Evolutionary conservation across 2,113 vertebrate species (phyloP).

Genomic region (Platysternon megacephalum): DNA sequence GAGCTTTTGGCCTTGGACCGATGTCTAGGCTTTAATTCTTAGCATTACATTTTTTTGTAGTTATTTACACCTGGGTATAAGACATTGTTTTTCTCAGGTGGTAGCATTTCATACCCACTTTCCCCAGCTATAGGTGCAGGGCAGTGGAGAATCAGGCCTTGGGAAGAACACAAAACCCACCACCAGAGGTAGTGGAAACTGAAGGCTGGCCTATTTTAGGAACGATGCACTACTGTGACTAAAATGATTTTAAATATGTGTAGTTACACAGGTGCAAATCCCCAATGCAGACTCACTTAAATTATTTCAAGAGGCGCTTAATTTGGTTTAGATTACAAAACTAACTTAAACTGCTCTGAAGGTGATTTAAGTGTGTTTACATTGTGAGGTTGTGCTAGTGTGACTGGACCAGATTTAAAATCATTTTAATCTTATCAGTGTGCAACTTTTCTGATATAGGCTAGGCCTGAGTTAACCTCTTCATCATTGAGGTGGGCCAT

Average conservation of each 20-base stretch:
- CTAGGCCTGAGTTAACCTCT: not conserved
- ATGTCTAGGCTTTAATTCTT: not conserved
- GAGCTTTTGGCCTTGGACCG: not conserved
- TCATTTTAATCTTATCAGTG: accelerated
- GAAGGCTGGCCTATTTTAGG: not conserved
- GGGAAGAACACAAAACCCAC: not conserved
- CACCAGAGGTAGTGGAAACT: not conserved
- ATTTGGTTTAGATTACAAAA: not conserved
- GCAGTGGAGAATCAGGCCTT: not conserved
- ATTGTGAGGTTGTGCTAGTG: not conserved
- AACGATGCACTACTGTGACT: not conserved
- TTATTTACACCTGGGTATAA: not conserved
- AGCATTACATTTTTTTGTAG: not conserved
- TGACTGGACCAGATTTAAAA: not conserved
- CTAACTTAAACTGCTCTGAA: not conserved
- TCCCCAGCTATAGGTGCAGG: not conserved
- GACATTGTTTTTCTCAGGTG: not conserved
- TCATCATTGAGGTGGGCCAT: not conserved
- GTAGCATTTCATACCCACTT: not conserved
- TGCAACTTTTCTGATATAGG: not conserved
- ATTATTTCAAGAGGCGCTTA: not conserved
- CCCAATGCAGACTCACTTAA: not conserved
- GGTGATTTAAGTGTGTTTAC: not conserved
- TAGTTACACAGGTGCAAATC: not conserved
- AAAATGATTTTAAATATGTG: not conserved